Evolutionary conservation across 2,888 invertebrate species (phyloP).

Genomic region (Aphidius colemani): DNA sequence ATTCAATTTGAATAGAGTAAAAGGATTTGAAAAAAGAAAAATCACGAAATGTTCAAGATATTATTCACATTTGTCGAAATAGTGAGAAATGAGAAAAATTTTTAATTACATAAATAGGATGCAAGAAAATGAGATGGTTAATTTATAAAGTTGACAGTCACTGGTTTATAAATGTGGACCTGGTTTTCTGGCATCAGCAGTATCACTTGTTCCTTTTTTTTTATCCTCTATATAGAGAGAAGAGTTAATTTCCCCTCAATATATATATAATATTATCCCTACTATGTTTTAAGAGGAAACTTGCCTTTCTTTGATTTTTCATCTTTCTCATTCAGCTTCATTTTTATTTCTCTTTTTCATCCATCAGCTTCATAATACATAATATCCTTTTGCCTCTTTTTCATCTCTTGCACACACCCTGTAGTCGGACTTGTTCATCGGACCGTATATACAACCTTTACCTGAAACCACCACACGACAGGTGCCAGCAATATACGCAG

Average conservation of each 20-base stretch:
- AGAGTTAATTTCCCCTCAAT: slow-evolving; percentile 44
- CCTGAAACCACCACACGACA: slow-evolving; percentile 57
- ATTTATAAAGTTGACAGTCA: slow-evolving; percentile 47
- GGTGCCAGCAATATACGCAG: slow-evolving; percentile 55
- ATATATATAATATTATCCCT: slow-evolving; percentile 24
- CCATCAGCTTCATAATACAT: slow-evolving; percentile 16
- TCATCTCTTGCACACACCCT: slow-evolving; percentile 7
- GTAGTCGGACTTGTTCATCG: slow-evolving; percentile 14
- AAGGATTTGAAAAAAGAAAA: too few relatives aligned
- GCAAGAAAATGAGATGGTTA: too few relatives aligned
- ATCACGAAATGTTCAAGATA: too few relatives aligned
- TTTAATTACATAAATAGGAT: too few relatives aligned
- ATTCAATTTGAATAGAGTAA: too few relatives aligned
- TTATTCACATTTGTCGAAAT: too few relatives aligned
- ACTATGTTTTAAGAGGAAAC: slow-evolving; percentile 30
- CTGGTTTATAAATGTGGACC: slow-evolving; percentile 56
- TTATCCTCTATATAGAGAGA: slow-evolving; percentile 20
- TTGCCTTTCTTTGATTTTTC: slow-evolving; percentile 28
- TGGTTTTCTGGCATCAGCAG: slow-evolving; percentile 56
- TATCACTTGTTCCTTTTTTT: slow-evolving; percentile 41
- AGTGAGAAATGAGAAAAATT: too few relatives aligned
- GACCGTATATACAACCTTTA: slow-evolving; percentile 34
- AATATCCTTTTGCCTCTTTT: slow-evolving; percentile 14
- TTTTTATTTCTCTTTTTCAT: slow-evolving; percentile 1
- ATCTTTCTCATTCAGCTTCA: slow-evolving; percentile 3